phyloP scores from a whole-genome alignment of 2,888 invertebrate species.

The Scrobipalpa atriplicella region DNA sequence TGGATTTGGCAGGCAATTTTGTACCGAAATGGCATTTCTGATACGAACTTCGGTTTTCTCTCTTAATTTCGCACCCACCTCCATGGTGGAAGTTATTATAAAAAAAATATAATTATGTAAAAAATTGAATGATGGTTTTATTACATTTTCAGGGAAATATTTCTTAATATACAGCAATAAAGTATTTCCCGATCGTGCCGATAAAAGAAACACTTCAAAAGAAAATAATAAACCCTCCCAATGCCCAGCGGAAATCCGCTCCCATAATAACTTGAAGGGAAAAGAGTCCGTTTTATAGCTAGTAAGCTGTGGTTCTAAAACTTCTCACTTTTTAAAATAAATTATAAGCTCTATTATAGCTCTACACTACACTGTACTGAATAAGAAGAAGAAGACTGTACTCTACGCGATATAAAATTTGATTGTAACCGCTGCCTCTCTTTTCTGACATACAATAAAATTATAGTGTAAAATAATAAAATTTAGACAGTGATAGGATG shows the following conservation, averaged over 20 bases:
- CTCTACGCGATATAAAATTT: not conserved
- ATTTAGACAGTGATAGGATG: no score
- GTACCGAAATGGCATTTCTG: no score
- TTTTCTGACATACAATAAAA: no score
- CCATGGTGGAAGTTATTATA: not conserved
- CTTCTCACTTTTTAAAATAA: not conserved
- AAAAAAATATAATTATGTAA: not conserved
- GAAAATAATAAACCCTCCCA: constrained; percentile 56
- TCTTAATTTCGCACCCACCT: not conserved
- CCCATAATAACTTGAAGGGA: constrained; percentile 56
- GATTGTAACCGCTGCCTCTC: no score
- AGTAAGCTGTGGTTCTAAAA: constrained; percentile 19
- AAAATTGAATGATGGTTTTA: not conserved
- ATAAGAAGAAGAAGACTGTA: no score
- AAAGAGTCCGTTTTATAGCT: constrained; percentile 48
- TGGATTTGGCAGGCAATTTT: no score
- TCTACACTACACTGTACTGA: no score
- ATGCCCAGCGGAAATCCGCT: constrained; percentile 54
- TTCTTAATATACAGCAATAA: constrained; percentile 1
- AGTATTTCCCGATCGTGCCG: constrained; percentile 34
- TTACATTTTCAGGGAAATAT: not conserved
- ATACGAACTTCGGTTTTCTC: not conserved
- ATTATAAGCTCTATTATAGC: no score
- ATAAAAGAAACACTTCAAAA: constrained; percentile 55
- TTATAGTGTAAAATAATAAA: no score